Evolutionary conservation across 2,797 vertebrate genomes (phyloP), one percentile per base, ranked within the genome.

Genomic region (Pangasius larnaudii): DNA sequence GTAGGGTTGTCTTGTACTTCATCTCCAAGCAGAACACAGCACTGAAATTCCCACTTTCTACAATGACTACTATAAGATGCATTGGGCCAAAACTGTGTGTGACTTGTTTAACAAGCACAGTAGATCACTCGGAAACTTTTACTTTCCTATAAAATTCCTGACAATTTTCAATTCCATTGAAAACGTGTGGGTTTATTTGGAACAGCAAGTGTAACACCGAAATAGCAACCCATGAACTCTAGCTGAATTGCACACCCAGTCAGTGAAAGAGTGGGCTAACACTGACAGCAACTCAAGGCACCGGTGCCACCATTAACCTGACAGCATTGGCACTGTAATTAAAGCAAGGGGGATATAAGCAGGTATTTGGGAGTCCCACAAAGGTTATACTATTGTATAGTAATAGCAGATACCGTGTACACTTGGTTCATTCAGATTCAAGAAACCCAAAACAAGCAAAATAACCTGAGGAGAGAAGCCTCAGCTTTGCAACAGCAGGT

Each of bases 321-420:
- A 61, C 56, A 81, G 56, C 36, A 61, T 27, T 81, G 33, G 33
- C 56, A 61, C 58, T 36, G 22, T 81, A 81, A 81, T 81, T 81
- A 81, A 81, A 13, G 9, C 30, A 42, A 42, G 77, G 49, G 6
- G 33, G 77, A 79, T 79, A 51, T 30, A 79, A 79, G n/a, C 79
- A 42, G 10, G 22, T 39, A 42, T 42, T 81, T 16, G 22, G 30
- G 58, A 61, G 42, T 81, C 33, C 36, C 56, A 81, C 11, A 27
- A 39, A 61, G n/a, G 56, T 14, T 81, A n/a, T 59, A 36, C 58
- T 81, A 8, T 42, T 81, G 33, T 61, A 5, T 56, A 58, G 77
- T 51, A 75, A 24, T 33, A 56, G 51, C 77, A 79, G 77, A 79
- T 56, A 30, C 51, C 51, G 30, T 81, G 79, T 81, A 36, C 19